Evolutionary conservation across 2,113 vertebrate species (phyloP).

Genomic region (Anoplopoma fimbria): DNA sequence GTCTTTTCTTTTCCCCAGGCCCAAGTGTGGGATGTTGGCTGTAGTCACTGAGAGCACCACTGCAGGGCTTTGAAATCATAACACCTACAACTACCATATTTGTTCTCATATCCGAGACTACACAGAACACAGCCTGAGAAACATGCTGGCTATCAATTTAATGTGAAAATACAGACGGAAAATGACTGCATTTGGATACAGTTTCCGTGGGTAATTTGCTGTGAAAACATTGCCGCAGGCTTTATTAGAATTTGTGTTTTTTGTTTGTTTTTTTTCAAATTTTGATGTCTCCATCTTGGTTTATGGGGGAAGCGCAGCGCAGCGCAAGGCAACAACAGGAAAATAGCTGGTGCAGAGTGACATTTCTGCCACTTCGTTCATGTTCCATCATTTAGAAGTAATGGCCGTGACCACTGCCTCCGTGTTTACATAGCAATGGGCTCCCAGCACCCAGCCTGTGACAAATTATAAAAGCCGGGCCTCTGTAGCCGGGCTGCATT

Average conservation of each 20-base stretch:
- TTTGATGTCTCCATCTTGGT: constrained; percentile 62
- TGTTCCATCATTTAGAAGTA: constrained; percentile 84
- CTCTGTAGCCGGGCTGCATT: constrained; percentile 83
- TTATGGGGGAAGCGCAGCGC: constrained; percentile 34
- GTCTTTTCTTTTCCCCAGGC: constrained; percentile 40
- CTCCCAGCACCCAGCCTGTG: constrained; percentile 82
- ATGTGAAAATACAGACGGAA: constrained; percentile 71
- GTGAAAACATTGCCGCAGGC: constrained; percentile 57
- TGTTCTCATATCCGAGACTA: constrained; percentile 33
- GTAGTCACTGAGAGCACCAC: constrained; percentile 14
- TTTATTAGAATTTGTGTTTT: constrained; percentile 62
- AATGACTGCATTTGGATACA: constrained; percentile 71
- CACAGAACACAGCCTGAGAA: constrained; percentile 40
- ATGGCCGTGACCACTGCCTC: constrained; percentile 81
- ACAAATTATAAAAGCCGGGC: constrained; percentile 86
- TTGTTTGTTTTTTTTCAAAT: constrained; percentile 50
- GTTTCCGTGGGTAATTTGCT: constrained; percentile 62
- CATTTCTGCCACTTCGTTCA: constrained; percentile 76
- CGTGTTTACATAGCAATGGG: constrained; percentile 84
- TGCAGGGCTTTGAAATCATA: constrained; percentile 38
- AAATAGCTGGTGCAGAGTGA: constrained; percentile 70
- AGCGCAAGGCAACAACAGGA: constrained; percentile 64
- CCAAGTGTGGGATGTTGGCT: constrained; percentile 12
- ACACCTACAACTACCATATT: constrained; percentile 43
- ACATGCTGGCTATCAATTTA: constrained; percentile 67